phyloP scores from a whole-genome alignment of 2,888 invertebrate genomes.

The Sphaerophoria rueppellii region DNA sequence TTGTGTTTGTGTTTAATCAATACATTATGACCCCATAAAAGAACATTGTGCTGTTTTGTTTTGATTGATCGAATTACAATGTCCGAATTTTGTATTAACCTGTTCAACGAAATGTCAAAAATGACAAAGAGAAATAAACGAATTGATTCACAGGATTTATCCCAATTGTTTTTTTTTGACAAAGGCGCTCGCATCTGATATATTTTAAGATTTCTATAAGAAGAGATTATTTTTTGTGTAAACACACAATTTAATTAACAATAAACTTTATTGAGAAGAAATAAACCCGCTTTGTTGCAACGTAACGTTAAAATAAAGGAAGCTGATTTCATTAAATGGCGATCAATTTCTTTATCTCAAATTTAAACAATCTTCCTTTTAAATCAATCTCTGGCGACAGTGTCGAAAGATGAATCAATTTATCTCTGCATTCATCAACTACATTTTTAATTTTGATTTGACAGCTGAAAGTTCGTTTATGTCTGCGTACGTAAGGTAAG shows the following conservation, averaged over 20 bases:
- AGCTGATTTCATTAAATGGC: neutral
- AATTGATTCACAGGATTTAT: conserved; percentile 5
- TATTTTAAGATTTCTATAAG: neutral
- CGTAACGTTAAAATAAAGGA: neutral
- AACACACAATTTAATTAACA: neutral
- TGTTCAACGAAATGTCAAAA: conserved; percentile 3
- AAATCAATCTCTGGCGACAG: neutral
- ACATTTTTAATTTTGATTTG: too few relatives aligned
- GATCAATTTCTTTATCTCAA: neutral
- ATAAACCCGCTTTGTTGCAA: neutral
- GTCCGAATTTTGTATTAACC: neutral
- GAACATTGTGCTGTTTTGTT: neutral
- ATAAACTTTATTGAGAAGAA: neutral
- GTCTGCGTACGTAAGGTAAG: too few relatives aligned
- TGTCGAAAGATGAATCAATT: too few relatives aligned
- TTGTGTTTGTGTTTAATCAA: conserved; percentile 55
- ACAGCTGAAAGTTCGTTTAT: too few relatives aligned
- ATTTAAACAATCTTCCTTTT: neutral
- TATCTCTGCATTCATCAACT: too few relatives aligned
- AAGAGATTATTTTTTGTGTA: neutral
- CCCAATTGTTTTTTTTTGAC: neutral
- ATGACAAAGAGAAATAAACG: neutral
- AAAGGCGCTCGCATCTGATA: neutral
- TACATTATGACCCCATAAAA: conserved; percentile 20
- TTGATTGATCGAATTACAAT: neutral